Evolutionary conservation across 2,797 vertebrate genomes (phyloP).

Genomic region (Heteromormyrus szaboi): DNA sequence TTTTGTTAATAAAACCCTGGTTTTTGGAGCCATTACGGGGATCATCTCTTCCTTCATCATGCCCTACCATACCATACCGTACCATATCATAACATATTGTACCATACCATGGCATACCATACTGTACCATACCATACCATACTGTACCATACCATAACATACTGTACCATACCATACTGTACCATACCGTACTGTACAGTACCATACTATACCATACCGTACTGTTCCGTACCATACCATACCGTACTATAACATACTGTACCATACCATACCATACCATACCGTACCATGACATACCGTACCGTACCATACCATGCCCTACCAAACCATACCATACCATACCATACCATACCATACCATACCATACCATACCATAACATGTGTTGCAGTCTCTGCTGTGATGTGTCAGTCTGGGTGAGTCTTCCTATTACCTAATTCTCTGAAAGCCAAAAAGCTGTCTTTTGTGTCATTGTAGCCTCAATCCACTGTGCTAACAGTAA

Average conservation of each 20-base stretch:
- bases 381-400: not conserved
- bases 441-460: not conserved
- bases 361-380: no score
- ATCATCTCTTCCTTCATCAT: not conserved
- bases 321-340: no score
- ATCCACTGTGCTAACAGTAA: not conserved
- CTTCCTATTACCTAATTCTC: not conserved
- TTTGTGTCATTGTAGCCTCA: not conserved
- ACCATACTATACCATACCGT: no score
- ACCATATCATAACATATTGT: no score
- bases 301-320: no score
- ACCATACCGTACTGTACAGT: not conserved
- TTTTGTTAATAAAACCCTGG: not conserved
- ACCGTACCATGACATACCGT: no score
- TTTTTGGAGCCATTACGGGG: not conserved
- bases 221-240: not conserved
- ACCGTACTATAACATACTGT: not conserved
- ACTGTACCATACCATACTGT: no score
- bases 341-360: no score
- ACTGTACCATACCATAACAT: no score
- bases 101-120: no score
- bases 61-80: not conserved
- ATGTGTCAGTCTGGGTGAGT: not conserved
- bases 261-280: no score
- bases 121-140: no score